phyloP scores from a whole-genome alignment of 1,140 invertebrate species.

The Hycleus cichorii region DNA sequence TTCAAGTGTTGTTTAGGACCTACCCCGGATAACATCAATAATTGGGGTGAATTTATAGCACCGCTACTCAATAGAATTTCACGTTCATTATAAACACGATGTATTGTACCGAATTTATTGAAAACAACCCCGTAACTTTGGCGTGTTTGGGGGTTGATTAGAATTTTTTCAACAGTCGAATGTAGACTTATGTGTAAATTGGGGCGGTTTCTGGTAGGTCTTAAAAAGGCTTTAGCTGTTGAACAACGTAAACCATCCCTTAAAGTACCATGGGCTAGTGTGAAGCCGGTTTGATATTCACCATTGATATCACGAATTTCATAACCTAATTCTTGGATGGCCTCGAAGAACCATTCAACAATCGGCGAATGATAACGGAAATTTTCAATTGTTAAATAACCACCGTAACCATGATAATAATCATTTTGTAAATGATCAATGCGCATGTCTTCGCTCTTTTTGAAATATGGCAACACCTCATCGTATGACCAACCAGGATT shows the following conservation, averaged over 20 bases:
- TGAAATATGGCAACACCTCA: slow-evolving; percentile 75
- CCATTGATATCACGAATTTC: slow-evolving; percentile 67
- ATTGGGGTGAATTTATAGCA: slow-evolving; percentile 62
- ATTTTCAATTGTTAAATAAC: slow-evolving; percentile 60
- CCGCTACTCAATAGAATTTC: slow-evolving; percentile 71
- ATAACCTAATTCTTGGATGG: slow-evolving; percentile 65
- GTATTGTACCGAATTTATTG: slow-evolving; percentile 42
- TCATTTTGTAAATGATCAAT: slow-evolving; percentile 52
- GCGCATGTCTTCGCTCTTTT: slow-evolving; percentile 62
- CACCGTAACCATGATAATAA: slow-evolving; percentile 61
- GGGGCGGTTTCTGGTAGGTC: slow-evolving; percentile 55
- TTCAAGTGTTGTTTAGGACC: slow-evolving; percentile 61
- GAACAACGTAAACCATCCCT: slow-evolving; percentile 77
- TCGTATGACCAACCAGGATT: slow-evolving; percentile 69
- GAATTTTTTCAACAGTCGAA: slow-evolving; percentile 56
- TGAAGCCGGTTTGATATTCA: slow-evolving; percentile 63
- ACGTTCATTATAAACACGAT: slow-evolving; percentile 47
- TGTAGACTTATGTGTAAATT: slow-evolving; percentile 68
- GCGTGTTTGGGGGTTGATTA: slow-evolving; percentile 50
- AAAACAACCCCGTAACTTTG: slow-evolving; percentile 58
- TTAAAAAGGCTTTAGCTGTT: slow-evolving; percentile 71
- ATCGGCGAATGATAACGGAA: slow-evolving; percentile 56
- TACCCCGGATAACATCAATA: slow-evolving; percentile 71
- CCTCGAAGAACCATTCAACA: slow-evolving; percentile 56
- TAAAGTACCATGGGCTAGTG: slow-evolving; percentile 65